Evolutionary conservation across 2,113 vertebrate species (phyloP).

Genomic region (Peromyscus maniculatus): DNA sequence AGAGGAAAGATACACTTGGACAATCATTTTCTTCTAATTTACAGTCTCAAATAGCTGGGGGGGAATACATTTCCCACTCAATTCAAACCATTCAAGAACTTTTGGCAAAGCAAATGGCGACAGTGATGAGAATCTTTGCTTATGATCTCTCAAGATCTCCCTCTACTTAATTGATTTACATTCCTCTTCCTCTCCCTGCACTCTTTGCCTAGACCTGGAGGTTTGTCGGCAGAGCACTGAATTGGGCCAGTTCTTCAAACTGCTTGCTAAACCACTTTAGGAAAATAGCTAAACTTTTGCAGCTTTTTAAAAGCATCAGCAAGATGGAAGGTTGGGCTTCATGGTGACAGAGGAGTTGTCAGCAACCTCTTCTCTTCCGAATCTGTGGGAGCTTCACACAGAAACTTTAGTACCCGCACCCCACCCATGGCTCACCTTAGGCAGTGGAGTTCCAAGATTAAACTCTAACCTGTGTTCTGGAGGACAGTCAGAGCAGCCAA

Average conservation of each 20-base stretch:
- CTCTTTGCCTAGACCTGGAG: background rate
- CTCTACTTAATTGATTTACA: background rate
- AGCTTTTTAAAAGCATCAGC: background rate
- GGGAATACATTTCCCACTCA: background rate
- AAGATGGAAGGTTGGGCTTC: background rate
- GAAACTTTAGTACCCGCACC: conserved; percentile 33
- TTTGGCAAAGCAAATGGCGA: background rate
- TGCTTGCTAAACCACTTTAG: background rate
- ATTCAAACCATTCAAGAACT: background rate
- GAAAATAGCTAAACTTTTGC: conserved; percentile 8
- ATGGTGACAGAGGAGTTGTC: background rate
- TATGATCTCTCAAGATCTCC: background rate
- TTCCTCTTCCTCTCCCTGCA: background rate
- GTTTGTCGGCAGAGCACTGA: background rate
- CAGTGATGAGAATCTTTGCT: background rate
- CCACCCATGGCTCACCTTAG: conserved; percentile 70
- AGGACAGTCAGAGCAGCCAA: conserved; percentile 54
- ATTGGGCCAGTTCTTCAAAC: background rate
- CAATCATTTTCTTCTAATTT: conserved; percentile 24
- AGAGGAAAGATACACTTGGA: background rate
- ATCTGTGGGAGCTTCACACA: background rate
- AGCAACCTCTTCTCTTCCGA: background rate
- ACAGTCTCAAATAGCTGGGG: background rate
- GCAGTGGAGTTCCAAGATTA: background rate
- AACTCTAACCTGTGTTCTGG: conserved; percentile 58